Conservation (phyloP, 2,113 vertebrate genomes). For the Phodopus roborovskii region DNA sequence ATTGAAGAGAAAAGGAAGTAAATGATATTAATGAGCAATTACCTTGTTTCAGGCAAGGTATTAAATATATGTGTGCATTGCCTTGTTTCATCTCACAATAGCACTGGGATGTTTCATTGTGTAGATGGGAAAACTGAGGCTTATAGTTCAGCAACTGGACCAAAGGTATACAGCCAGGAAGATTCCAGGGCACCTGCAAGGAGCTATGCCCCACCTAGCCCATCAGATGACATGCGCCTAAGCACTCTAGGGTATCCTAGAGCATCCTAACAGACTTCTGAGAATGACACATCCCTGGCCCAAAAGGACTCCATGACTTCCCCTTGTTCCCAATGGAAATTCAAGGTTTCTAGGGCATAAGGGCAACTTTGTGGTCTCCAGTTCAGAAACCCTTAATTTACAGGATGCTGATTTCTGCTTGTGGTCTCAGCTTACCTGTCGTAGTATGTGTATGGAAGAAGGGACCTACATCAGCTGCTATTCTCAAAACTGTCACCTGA, state of each 20-base stretch:
- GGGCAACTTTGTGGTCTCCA: background rate
- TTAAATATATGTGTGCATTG: background rate
- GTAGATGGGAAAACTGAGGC: conserved; percentile 11
- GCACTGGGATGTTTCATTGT: background rate
- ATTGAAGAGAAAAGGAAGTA: background rate
- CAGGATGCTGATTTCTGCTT: background rate
- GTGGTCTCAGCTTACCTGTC: background rate
- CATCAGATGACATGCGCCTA: background rate
- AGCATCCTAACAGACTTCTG: background rate
- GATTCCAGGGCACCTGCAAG: background rate
- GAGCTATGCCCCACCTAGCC: background rate
- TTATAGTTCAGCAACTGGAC: background rate
- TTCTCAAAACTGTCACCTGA: conserved; percentile 10
- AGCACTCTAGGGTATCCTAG: background rate
- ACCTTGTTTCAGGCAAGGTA: background rate
- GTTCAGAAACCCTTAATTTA: background rate
- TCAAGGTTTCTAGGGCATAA: no score
- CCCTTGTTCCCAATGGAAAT: background rate
- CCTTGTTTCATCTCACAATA: background rate
- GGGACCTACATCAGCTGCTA: background rate
- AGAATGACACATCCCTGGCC: background rate
- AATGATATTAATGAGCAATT: background rate
- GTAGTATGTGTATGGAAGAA: background rate
- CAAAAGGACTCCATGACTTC: background rate
- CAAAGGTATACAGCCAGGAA: conserved; percentile 16